phyloP scores from a whole-genome alignment of 2,797 vertebrate genomes.

The Phrynocephalus vlangalii region DNA sequence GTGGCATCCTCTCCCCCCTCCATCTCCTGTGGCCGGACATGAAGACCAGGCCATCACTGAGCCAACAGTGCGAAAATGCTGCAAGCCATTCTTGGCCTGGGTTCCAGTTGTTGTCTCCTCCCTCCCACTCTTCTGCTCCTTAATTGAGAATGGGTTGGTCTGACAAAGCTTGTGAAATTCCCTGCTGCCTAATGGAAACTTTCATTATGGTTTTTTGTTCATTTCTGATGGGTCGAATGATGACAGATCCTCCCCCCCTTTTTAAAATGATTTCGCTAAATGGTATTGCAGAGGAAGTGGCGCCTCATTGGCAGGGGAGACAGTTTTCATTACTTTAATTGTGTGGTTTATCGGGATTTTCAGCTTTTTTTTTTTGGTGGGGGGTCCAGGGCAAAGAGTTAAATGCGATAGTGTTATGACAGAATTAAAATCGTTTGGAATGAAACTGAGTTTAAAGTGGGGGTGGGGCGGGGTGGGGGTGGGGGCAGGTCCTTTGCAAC shows the following conservation, averaged over 20 bases:
- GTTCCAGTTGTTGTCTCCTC: too few species aligned
- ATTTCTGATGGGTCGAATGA: conserved; percentile 65
- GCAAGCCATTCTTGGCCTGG: not conserved
- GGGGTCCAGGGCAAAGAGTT: conserved; percentile 24
- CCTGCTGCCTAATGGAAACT: conserved; percentile 23
- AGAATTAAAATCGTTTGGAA: conserved; percentile 87
- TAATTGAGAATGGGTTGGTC: conserved; percentile 17
- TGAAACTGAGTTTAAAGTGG: conserved; percentile 81
- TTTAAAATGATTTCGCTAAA: conserved; percentile 69
- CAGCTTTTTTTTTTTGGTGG: conserved; percentile 75
- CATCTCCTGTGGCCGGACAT: not conserved
- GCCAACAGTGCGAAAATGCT: not conserved
- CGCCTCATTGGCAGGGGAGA: conserved; percentile 75
- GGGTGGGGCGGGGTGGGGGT: conserved; percentile 2
- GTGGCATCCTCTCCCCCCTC: not conserved
- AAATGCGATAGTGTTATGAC: conserved; percentile 84
- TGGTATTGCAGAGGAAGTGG: conserved; percentile 74
- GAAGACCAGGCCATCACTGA: not conserved
- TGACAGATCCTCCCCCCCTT: conserved; percentile 37
- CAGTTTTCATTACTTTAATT: conserved; percentile 88
- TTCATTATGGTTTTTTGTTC: not conserved
- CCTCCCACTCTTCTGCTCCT: too few species aligned
- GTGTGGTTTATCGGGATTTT: conserved; percentile 86
- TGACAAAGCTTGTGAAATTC: conserved; percentile 17
- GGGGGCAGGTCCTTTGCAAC: conserved; percentile 78